Evolutionary conservation across 2,113 vertebrate species (phyloP), one percentile per base, ranked within the genome.

Genomic region (Rhabdornis inornatus): DNA sequence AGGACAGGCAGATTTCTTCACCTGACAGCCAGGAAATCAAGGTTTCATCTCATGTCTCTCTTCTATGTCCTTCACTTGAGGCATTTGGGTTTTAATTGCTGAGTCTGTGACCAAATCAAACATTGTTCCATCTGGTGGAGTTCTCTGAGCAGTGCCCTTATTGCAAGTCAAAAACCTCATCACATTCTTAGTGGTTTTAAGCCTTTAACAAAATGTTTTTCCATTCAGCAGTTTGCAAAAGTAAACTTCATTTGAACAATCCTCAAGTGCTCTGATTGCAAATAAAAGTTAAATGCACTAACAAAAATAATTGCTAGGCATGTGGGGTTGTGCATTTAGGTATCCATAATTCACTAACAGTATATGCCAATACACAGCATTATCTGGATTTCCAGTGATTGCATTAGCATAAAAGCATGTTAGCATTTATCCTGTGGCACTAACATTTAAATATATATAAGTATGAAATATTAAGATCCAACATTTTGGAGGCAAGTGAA

Each of bases 361-460:
- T 68, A 66, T 94, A 57, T 96, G 92, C 93, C 92, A 97, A 64
- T 97, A 94, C 91, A 92, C 96, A 86, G 57, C 95, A 70, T 97
- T 97, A 93, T 94, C 97, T 96, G 93, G 94, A 93, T 94, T 97
- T 93, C 92, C 76, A 86, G 52, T 97, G 97, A 96, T 96, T 97
- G 65, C 97, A 94, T 98, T 97, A 96, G 93, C 68, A 57, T 97
- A 97, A 97, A 96, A 97, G 89, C 89, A 68, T 92, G 95, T 96
- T 97, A 97, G 94, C 92, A 81, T 97, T 96, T 97, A 97, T 97
- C 81, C 16, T 6, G 74, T 84, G 88, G 93, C 90, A 79, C 96
- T 97, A 97, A 95, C 96, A 97, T 96, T 97, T 96, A 97, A 98
- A 97, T 97, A 97, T 97, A 97, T 96, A 96, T 95, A 97, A 97